Evolutionary conservation across 2,888 invertebrate genomes (phyloP).

Genomic region (Nemotelus pantherinus): DNA sequence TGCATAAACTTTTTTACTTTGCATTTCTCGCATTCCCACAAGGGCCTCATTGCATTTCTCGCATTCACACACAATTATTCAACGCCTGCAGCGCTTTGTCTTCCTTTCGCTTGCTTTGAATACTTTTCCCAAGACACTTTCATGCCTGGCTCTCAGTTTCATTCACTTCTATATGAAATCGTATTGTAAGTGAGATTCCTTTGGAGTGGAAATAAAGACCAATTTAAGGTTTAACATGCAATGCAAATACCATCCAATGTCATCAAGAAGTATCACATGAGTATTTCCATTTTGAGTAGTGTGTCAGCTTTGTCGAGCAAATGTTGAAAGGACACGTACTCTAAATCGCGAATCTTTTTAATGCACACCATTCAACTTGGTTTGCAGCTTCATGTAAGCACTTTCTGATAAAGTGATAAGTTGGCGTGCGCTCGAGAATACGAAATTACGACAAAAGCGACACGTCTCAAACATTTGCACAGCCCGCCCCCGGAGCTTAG

Average conservation of each 20-base stretch:
- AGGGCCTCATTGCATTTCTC: no score
- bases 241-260: conserved; percentile 16
- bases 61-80: no score
- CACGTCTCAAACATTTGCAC: conserved; percentile 17
- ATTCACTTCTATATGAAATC: background rate
- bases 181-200: background rate
- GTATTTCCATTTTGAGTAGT: background rate
- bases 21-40: no score
- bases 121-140: background rate
- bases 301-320: background rate
- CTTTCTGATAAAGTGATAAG: conserved; percentile 41
- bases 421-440: conserved; percentile 11
- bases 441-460: conserved; percentile 23
- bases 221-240: conserved; percentile 27
- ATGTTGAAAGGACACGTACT: conserved; percentile 36
- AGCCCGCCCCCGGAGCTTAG: background rate
- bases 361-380: conserved; percentile 31
- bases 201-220: conserved; percentile 4
- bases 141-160: background rate
- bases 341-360: conserved; percentile 32
- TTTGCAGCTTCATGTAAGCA: conserved; percentile 32
- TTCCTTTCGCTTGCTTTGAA: no score
- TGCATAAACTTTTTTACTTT: no score
- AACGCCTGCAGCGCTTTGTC: no score
- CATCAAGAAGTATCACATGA: background rate